phyloP scores from a whole-genome alignment of 2,888 invertebrate genomes.

The Dasypogon diadema region DNA sequence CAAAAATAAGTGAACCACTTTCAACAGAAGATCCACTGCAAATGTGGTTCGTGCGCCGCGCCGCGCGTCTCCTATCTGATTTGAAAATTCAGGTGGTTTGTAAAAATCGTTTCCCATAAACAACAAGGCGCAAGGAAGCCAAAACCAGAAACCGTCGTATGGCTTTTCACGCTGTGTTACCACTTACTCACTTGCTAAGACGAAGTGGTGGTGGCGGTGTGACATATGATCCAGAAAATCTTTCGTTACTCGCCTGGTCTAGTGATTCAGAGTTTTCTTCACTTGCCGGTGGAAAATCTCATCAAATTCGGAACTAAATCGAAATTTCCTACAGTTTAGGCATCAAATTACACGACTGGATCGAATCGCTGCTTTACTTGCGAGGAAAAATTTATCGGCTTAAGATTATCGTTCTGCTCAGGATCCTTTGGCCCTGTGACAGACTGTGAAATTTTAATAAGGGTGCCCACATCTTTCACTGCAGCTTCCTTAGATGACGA shows the following conservation, averaged over 20 bases:
- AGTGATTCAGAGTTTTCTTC: slow-evolving; percentile 13
- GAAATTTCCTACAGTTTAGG: slow-evolving; percentile 21
- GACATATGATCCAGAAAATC: slow-evolving; percentile 38
- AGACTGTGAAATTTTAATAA: slow-evolving; percentile 57
- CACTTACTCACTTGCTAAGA: slow-evolving; percentile 18
- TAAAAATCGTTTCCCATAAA: slow-evolving; percentile 32
- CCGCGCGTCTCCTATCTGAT: neutral
- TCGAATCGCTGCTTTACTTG: slow-evolving; percentile 6
- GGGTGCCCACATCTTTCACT: slow-evolving; percentile 31
- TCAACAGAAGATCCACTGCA: neutral
- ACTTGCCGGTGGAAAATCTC: neutral
- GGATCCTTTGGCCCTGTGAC: slow-evolving; percentile 44
- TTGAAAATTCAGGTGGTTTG: neutral
- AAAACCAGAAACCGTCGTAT: neutral
- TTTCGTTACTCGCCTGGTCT: neutral
- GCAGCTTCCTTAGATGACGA: neutral
- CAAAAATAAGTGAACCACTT: slow-evolving; percentile 17
- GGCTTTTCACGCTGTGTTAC: slow-evolving; percentile 2
- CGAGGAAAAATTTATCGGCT: slow-evolving; percentile 8
- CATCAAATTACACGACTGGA: slow-evolving; percentile 21
- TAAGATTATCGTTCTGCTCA: slow-evolving; percentile 1
- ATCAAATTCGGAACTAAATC: neutral
- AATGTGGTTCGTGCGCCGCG: neutral
- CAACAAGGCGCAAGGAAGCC: neutral
- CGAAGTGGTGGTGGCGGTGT: neutral